phyloP scores from a whole-genome alignment of 2,797 vertebrate species.

The Cryptoprocta ferox region DNA sequence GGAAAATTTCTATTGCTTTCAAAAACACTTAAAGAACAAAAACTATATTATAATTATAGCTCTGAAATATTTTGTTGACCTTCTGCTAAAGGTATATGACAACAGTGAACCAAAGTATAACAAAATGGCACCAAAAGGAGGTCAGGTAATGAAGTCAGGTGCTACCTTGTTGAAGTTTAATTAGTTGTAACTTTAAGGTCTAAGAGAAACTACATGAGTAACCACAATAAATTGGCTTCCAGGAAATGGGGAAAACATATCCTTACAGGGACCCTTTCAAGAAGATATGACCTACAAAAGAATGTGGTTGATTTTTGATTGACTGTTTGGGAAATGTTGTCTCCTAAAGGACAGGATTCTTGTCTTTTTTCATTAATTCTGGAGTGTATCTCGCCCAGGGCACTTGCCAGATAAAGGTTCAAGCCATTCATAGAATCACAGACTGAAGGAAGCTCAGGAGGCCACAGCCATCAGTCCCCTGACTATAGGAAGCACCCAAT shows the following conservation, averaged over 20 bases:
- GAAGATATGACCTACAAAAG: constrained; percentile 55
- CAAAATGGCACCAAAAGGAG: constrained; percentile 34
- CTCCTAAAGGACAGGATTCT: not conserved
- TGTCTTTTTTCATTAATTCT: constrained; percentile 63
- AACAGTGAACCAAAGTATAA: constrained; percentile 39
- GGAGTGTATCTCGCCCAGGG: not conserved
- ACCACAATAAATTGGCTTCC: constrained; percentile 59
- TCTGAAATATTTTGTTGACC: constrained; percentile 55
- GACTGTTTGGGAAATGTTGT: constrained; percentile 56
- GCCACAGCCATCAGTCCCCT: not conserved
- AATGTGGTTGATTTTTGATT: constrained; percentile 36
- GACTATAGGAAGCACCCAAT: not conserved
- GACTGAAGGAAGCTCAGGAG: not conserved
- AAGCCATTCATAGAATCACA: constrained; percentile 1
- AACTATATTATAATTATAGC: constrained; percentile 55
- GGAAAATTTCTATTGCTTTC: not conserved
- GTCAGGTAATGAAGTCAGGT: constrained; percentile 19
- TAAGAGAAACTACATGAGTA: constrained; percentile 61
- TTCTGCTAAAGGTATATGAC: constrained; percentile 23
- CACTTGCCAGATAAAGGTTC: constrained; percentile 32
- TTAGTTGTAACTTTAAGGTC: constrained; percentile 65
- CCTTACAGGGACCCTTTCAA: constrained; percentile 62
- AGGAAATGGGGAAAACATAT: constrained; percentile 10
- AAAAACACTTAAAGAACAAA: constrained; percentile 48
- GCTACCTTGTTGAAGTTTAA: constrained; percentile 61